phyloP scores from a whole-genome alignment of 2,113 vertebrate genomes.

The Mormoops blainvillei region DNA sequence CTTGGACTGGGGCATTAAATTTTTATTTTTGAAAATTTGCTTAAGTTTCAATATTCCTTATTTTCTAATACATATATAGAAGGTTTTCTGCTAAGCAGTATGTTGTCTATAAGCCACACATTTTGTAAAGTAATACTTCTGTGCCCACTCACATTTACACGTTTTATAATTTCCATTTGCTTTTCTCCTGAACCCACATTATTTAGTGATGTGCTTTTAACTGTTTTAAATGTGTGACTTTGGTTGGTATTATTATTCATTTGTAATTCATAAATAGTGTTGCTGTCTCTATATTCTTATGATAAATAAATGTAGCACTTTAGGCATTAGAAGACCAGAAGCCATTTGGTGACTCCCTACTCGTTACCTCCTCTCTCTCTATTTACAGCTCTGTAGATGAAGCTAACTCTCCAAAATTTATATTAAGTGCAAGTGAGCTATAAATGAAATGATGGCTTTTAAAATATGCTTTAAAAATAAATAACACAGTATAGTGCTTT shows the following conservation, averaged over 20 bases:
- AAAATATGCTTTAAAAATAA: neutral
- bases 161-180: neutral
- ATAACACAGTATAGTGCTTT: neutral
- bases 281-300: neutral
- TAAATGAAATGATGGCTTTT: neutral
- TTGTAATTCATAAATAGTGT: neutral
- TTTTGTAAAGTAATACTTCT: neutral
- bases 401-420: neutral
- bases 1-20: neutral
- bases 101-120: neutral
- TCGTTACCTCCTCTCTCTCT: neutral
- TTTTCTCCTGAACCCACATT: constrained; percentile 10
- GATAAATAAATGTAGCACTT: neutral
- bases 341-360: neutral
- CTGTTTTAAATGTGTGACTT: neutral
- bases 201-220: neutral
- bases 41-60: constrained; percentile 20
- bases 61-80: neutral
- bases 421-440: neutral
- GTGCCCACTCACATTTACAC: neutral
- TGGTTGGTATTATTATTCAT: neutral
- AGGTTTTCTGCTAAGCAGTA: neutral
- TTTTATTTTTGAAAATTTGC: neutral
- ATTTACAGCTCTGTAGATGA: neutral
- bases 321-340: neutral